phyloP scores from a whole-genome alignment of 1,140 invertebrate species.

The Hermatobates lingyangjiaoensis region DNA sequence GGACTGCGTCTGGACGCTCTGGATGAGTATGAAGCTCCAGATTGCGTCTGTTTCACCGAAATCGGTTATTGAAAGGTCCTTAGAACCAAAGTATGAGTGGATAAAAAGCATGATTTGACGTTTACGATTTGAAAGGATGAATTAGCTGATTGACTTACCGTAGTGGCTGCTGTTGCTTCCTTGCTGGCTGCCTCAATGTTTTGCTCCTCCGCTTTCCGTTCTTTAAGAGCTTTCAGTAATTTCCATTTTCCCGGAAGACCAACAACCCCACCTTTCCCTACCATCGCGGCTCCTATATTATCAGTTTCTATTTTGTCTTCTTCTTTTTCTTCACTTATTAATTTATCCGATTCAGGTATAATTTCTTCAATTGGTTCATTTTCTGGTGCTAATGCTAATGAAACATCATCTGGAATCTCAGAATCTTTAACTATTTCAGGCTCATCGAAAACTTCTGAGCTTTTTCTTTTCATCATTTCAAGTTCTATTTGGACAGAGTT shows the following conservation, averaged over 20 bases:
- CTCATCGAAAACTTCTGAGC: conserved; percentile 24
- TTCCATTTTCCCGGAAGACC: conserved; percentile 71
- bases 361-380: neutral
- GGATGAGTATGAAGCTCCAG: too few relatives aligned
- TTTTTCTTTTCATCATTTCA: conserved; percentile 8
- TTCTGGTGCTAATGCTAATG: neutral
- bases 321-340: too few relatives aligned
- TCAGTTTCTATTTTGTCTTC: too few relatives aligned
- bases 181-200: conserved; percentile 23
- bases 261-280: conserved; percentile 27
- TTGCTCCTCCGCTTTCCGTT: conserved; percentile 69
- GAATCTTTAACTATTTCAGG: conserved; percentile 8
- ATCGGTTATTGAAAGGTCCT: too few relatives aligned
- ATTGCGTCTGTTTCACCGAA: too few relatives aligned
- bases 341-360: neutral
- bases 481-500: conserved; percentile 18
- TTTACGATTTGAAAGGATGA: too few relatives aligned
- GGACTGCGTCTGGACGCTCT: too few relatives aligned
- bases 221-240: conserved; percentile 67
- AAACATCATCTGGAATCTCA: conserved; percentile 14
- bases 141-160: too few relatives aligned
- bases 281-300: conserved; percentile 11
- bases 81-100: too few relatives aligned
- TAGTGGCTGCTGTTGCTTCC: conserved; percentile 2
- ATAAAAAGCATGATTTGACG: too few relatives aligned